A percentile compares a stretch with the other conserved stretches of the same genome.
These are phyloP conservation scores for Zeugodacus cucurbitae DNA, from an alignment of 1,140 invertebrate species.

Conservation along the genomic window DNA sequence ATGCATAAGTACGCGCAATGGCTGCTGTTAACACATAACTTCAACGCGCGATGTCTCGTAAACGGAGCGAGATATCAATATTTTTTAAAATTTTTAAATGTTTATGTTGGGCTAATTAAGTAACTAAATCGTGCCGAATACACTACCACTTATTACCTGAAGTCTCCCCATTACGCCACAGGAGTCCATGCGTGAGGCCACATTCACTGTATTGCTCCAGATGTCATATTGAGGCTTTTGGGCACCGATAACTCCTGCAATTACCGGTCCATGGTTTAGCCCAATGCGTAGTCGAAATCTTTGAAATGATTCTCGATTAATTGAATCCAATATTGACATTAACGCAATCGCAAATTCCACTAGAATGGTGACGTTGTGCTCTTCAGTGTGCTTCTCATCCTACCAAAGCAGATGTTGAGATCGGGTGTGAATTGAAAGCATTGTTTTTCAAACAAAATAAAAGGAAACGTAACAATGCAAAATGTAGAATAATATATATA, in stretches of 20 bases:
- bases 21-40: too few species aligned
- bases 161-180: slow-evolving; percentile 89
- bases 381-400: slow-evolving; percentile 80
- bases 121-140: too few species aligned
- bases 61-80: too few species aligned
- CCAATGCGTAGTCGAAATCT: slow-evolving; percentile 92
- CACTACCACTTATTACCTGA: slow-evolving; percentile 70
- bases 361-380: slow-evolving; percentile 88
- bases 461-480: background rate
- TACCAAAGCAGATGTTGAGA: slow-evolving; percentile 54
- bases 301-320: slow-evolving; percentile 97
- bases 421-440: background rate
- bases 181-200: slow-evolving; percentile 95
- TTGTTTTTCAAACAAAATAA: background rate
- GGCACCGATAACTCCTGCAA: slow-evolving; percentile 93
- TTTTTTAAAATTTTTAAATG: too few species aligned
- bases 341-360: slow-evolving; percentile 95
- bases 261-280: slow-evolving; percentile 93
- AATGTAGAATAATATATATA: too few species aligned
- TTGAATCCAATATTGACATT: slow-evolving; percentile 91
- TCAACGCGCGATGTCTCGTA: too few species aligned
- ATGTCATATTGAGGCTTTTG: slow-evolving; percentile 98
- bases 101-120: too few species aligned
- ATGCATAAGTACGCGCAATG: too few species aligned
- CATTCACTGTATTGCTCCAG: slow-evolving; percentile 98